A percentile compares a stretch with the other conserved stretches of the same genome.
Evolutionary conservation across 2,888 invertebrate species (phyloP).

Genomic region (Drosophila nigricruria): DNA sequence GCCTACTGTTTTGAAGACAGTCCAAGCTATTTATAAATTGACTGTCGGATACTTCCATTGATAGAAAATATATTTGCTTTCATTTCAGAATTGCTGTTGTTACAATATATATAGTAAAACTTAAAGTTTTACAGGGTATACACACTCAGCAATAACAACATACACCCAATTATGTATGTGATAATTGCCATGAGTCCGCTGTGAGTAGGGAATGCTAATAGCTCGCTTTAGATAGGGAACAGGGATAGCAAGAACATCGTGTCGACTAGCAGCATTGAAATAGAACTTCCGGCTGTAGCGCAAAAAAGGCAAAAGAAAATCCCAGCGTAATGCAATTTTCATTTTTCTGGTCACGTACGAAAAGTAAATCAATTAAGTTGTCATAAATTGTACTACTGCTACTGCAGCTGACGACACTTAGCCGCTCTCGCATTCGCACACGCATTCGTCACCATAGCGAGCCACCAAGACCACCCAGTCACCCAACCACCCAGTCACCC

Average conservation of each 20-base stretch:
- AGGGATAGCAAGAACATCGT: conserved; percentile 22
- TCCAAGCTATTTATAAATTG: background rate
- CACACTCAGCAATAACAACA: background rate
- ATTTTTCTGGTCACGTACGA: conserved; percentile 84
- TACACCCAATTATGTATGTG: conserved; percentile 3
- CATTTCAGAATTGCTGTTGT: background rate
- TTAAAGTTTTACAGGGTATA: background rate
- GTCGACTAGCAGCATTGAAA: conserved; percentile 61
- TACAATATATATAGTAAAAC: background rate
- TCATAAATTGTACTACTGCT: conserved; percentile 82
- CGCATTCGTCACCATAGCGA: conserved; percentile 27
- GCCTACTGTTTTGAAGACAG: background rate
- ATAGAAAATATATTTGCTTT: background rate
- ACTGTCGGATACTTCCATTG: background rate
- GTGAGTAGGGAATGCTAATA: conserved; percentile 28
- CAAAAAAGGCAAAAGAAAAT: conserved; percentile 65
- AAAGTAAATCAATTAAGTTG: conserved; percentile 85
- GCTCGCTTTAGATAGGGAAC: conserved; percentile 29
- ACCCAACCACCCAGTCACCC: background rate
- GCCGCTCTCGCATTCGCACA: conserved; percentile 38
- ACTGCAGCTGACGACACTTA: conserved; percentile 62
- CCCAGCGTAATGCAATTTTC: conserved; percentile 83
- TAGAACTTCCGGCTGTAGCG: conserved; percentile 69
- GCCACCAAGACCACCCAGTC: background rate
- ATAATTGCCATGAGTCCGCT: conserved; percentile 20